These are phyloP conservation scores for Anadara kagoshimensis DNA, from an alignment of 1,140 invertebrate genomes.

Conservation along the genomic window DNA sequence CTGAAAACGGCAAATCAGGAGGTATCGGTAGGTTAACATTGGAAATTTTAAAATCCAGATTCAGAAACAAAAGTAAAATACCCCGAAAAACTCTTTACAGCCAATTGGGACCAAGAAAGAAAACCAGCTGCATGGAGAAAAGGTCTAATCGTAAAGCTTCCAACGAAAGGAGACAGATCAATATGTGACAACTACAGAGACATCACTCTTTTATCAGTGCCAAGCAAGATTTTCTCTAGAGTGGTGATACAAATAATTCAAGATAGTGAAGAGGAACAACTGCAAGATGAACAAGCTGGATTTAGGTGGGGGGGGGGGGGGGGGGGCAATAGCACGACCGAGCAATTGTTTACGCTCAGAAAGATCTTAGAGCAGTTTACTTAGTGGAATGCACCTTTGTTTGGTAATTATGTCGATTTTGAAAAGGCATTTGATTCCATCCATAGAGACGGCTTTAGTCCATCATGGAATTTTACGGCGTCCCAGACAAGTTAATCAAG, in stretches of 20 bases:
- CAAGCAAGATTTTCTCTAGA: conserved; percentile 6
- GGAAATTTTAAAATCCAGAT: too few relatives aligned
- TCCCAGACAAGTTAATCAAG: background rate
- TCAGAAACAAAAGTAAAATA: too few relatives aligned
- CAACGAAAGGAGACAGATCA: conserved; percentile 5
- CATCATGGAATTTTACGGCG: background rate
- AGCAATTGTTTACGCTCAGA: background rate
- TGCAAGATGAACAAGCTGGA: conserved; percentile 5
- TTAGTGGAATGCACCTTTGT: background rate
- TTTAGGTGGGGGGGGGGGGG: background rate
- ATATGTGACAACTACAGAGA: conserved; percentile 11
- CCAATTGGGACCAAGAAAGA: too few relatives aligned
- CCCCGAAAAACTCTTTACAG: too few relatives aligned
- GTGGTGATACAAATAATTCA: conserved; percentile 7
- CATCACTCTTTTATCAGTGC: conserved; percentile 9
- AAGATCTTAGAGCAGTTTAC: background rate
- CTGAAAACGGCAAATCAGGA: too few relatives aligned
- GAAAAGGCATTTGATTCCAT: background rate
- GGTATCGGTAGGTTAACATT: too few relatives aligned
- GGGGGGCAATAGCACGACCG: conserved; percentile 2
- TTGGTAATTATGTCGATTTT: background rate
- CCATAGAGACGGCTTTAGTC: background rate
- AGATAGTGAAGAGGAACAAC: background rate
- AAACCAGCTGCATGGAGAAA: too few relatives aligned
- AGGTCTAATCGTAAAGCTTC: conserved; percentile 1